These are phyloP conservation scores for Medauroidea extradentata DNA, from an alignment of 1,140 invertebrate species.

Conservation along the genomic window DNA sequence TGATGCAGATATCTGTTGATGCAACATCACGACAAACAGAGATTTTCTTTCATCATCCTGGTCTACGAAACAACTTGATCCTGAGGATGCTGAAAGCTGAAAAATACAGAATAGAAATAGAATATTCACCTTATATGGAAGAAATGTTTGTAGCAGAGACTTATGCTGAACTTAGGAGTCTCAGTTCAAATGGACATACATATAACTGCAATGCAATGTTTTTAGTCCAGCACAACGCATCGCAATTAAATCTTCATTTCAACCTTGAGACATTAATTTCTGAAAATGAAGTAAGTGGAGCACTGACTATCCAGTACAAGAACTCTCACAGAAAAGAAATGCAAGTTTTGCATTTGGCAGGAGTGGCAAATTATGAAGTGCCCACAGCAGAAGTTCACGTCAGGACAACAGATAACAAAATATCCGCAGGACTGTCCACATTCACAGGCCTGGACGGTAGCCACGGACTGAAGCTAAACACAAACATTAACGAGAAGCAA, in stretches of 20 bases:
- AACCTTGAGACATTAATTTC: neutral
- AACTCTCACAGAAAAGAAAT: slow-evolving; percentile 4
- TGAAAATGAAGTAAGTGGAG: neutral
- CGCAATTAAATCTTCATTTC: neutral
- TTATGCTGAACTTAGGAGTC: neutral
- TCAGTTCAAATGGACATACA: neutral
- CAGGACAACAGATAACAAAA: neutral
- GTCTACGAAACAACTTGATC: neutral
- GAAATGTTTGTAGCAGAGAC: slow-evolving; percentile 1
- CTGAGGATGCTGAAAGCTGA: neutral
- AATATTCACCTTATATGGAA: slow-evolving; percentile 6
- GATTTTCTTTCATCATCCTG: slow-evolving; percentile 3
- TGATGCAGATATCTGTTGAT: neutral
- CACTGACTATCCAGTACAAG: neutral
- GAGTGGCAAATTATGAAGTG: neutral
- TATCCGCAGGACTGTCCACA: neutral
- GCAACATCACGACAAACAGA: neutral
- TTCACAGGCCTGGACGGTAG: neutral
- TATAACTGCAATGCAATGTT: neutral
- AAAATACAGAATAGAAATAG: neutral
- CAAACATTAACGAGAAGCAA: slow-evolving; percentile 3
- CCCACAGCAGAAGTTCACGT: neutral
- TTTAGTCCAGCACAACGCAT: neutral
- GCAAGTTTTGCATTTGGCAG: neutral
- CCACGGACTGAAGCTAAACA: neutral